These are phyloP conservation scores for Junco hyemalis DNA, from an alignment of 2,113 vertebrate genomes.

Conservation along the genomic window DNA sequence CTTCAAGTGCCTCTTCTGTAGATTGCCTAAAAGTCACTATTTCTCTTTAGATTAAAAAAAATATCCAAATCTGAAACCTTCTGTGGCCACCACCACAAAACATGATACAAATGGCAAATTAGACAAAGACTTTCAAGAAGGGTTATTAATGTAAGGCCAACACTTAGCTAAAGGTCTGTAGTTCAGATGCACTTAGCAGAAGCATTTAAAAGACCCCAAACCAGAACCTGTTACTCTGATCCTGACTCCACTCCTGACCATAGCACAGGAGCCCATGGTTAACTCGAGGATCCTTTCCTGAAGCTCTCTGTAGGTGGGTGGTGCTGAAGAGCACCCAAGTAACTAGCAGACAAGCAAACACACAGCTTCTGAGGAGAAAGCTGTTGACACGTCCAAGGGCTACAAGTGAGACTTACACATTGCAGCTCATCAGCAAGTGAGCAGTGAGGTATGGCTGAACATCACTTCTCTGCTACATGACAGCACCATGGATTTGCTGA, in stretches of 20 bases:
- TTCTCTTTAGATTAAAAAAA: neutral
- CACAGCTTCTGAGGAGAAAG: neutral
- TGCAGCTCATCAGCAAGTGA: neutral
- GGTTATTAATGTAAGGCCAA: neutral
- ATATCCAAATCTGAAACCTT: neutral
- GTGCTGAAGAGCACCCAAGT: neutral
- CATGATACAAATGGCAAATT: neutral
- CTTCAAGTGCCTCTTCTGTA: neutral
- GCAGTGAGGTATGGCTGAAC: neutral
- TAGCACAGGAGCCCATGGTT: neutral
- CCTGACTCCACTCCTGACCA: neutral
- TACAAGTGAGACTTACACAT: neutral
- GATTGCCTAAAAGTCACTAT: neutral
- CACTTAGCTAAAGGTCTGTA: neutral
- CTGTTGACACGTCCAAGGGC: neutral
- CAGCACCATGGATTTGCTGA: neutral
- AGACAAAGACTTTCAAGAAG: neutral
- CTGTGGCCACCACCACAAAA: neutral
- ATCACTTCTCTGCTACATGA: neutral
- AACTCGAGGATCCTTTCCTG: neutral
- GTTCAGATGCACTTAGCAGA: neutral
- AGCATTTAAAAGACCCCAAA: neutral
- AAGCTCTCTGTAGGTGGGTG: neutral
- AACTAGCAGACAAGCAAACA: neutral
- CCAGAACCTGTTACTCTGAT: neutral